phyloP scores from a whole-genome alignment of 2,113 vertebrate species.

The Megalops atlanticus region DNA sequence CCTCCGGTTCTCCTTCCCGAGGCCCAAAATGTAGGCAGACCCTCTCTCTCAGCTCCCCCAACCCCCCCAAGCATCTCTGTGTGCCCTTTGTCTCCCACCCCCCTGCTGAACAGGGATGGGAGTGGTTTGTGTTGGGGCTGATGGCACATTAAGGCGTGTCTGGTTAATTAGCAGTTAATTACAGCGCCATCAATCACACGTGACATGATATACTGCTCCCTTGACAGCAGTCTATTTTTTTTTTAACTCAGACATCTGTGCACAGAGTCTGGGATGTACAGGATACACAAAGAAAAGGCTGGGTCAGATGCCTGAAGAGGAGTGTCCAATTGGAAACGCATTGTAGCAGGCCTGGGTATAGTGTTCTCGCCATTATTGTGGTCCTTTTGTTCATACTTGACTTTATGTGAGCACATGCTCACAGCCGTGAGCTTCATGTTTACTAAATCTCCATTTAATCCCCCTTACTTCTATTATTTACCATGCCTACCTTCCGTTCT shows the following conservation, averaged over 20 bases:
- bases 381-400: neutral
- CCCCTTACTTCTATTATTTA: neutral
- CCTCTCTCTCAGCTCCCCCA: neutral
- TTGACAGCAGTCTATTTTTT: neutral
- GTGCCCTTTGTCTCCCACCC: no score
- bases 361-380: no score
- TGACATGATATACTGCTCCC: conserved; percentile 28
- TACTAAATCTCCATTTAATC: no score
- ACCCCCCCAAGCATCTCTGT: neutral
- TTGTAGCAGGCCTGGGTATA: neutral
- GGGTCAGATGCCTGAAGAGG: neutral
- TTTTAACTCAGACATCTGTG: conserved; percentile 25
- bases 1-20: neutral
- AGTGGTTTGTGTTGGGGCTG: conserved; percentile 22
- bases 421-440: neutral
- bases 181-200: conserved; percentile 30
- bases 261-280: neutral
- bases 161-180: conserved; percentile 30
- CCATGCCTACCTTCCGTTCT: neutral
- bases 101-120: neutral
- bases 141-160: conserved; percentile 31
- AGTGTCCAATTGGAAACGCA: neutral
- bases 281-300: conserved; percentile 6
- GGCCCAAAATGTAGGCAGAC: neutral
- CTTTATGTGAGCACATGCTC: neutral